phyloP scores from a whole-genome alignment of 2,888 invertebrate genomes.

The Synergus gifuensis region DNA sequence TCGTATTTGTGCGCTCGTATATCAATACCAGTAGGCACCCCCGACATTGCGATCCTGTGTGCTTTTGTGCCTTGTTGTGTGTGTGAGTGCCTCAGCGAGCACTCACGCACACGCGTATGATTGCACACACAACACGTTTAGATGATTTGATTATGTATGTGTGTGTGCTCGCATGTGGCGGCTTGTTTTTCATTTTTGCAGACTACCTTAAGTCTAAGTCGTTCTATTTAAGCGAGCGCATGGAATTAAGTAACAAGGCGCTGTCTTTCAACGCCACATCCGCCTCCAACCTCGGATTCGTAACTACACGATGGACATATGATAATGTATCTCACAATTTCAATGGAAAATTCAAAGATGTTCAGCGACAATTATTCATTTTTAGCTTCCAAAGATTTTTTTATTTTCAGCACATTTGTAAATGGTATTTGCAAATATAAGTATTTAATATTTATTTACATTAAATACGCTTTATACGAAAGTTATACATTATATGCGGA shows the following conservation, averaged over 20 bases:
- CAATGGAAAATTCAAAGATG: background rate
- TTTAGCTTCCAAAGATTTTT: too few species aligned
- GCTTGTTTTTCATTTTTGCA: constrained; percentile 69
- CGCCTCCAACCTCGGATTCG: constrained; percentile 58
- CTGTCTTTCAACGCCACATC: constrained; percentile 71
- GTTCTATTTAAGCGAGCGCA: constrained; percentile 71
- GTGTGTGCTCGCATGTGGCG: constrained; percentile 42
- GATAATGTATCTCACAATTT: background rate
- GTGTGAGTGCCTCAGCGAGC: constrained; percentile 56
- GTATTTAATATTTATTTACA: background rate
- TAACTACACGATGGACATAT: background rate
- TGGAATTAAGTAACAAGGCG: constrained; percentile 71
- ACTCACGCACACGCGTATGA: constrained; percentile 30
- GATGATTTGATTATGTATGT: constrained; percentile 43
- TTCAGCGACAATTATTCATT: background rate
- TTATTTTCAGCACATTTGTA: background rate
- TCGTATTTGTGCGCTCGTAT: constrained; percentile 75
- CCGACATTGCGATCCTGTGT: constrained; percentile 69
- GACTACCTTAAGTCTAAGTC: constrained; percentile 69
- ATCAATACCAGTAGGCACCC: constrained; percentile 77
- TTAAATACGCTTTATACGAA: background rate
- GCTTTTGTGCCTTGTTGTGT: constrained; percentile 39
- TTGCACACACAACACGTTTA: constrained; percentile 29
- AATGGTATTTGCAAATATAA: background rate
- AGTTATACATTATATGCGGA: background rate